Conservation (phyloP, 2,888 invertebrate genomes). For the Clitarchus hookeri region DNA sequence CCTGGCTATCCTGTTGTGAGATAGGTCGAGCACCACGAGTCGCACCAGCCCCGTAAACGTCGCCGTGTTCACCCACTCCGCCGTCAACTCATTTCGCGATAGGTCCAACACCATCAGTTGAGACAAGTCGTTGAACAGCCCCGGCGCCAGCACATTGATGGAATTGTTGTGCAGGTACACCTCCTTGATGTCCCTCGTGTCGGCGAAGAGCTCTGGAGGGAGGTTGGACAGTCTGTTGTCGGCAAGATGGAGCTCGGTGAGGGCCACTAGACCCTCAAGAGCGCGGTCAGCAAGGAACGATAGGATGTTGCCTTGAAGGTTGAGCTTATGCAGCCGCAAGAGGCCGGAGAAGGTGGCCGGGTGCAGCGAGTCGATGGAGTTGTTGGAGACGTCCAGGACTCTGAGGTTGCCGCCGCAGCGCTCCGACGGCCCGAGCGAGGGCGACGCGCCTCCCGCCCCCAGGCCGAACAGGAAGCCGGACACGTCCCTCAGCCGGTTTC, state of each 20-base stretch:
- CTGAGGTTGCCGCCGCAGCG: conserved; percentile 72
- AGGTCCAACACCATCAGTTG: conserved; percentile 77
- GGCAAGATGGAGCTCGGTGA: conserved; percentile 76
- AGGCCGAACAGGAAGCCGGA: conserved; percentile 71
- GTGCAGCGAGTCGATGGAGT: conserved; percentile 75
- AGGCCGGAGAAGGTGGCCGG: conserved; percentile 73
- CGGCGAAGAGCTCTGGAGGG: conserved; percentile 80
- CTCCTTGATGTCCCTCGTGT: conserved; percentile 76
- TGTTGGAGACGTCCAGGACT: conserved; percentile 75
- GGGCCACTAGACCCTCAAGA: conserved; percentile 72
- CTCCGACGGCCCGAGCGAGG: conserved; percentile 60
- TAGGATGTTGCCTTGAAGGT: conserved; percentile 77
- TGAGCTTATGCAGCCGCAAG: conserved; percentile 71
- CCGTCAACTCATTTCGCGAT: conserved; percentile 77
- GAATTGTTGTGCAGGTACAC: conserved; percentile 83
- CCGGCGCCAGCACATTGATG: conserved; percentile 78
- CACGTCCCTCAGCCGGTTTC: conserved; percentile 77
- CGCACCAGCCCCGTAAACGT: conserved; percentile 78
- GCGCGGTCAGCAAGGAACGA: conserved; percentile 77
- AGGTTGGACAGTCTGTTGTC: conserved; percentile 80
- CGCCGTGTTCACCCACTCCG: conserved; percentile 81
- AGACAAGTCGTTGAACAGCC: conserved; percentile 74
- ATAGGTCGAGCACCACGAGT: conserved; percentile 76
- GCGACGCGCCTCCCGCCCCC: conserved; percentile 50
- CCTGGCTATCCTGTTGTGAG: conserved; percentile 74